A percentile compares a stretch with the other conserved stretches of the same genome.
Conservation (phyloP, 2,888 invertebrate genomes). For the Cheilosia impressa region DNA sequence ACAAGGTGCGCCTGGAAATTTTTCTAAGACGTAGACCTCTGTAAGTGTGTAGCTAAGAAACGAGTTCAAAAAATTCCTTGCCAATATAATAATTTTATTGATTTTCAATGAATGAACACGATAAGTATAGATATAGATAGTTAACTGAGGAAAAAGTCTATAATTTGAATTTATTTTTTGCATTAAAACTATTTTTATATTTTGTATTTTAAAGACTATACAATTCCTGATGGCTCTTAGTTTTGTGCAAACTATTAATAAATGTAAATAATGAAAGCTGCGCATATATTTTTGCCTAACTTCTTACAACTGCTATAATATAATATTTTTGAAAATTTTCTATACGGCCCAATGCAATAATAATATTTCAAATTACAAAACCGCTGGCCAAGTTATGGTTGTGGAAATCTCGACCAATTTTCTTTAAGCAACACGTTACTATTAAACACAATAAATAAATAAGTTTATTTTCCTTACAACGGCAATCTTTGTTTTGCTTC, state of each 20-base stretch:
- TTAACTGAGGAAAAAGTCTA: neutral
- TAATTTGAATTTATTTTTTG: neutral
- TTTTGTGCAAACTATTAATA: conserved; percentile 27
- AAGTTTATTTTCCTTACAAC: conserved; percentile 55
- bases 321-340: conserved; percentile 46
- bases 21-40: too few relatives aligned
- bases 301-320: conserved; percentile 31
- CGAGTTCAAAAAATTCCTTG: too few relatives aligned
- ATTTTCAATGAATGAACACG: too few relatives aligned
- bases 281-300: conserved; percentile 21
- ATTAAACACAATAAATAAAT: conserved; percentile 64
- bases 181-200: neutral
- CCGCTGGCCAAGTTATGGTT: conserved; percentile 72
- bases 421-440: conserved; percentile 73
- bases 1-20: too few relatives aligned
- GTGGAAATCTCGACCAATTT: conserved; percentile 74
- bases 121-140: too few relatives aligned
- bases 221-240: neutral
- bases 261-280: conserved; percentile 44
- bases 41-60: too few relatives aligned
- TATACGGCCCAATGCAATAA: conserved; percentile 46
- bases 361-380: conserved; percentile 24
- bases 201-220: neutral
- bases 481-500: conserved; percentile 43
- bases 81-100: too few relatives aligned